Conservation (phyloP, 2,113 vertebrate genomes). For the Pungitius pungitius region DNA sequence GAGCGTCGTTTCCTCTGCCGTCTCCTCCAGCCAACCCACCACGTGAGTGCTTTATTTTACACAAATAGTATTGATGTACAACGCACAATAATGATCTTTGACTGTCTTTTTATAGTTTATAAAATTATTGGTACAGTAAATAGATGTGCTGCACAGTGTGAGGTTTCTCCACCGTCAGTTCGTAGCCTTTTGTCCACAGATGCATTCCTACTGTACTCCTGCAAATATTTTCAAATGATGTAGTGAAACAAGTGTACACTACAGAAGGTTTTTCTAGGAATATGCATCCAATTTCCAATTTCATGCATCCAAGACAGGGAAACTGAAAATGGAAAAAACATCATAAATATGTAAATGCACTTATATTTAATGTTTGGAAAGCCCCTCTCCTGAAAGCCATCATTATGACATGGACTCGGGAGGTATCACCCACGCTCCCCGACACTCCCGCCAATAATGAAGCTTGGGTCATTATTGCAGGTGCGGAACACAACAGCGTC, state of each 20-base stretch:
- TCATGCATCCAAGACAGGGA: not conserved
- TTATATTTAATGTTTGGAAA: not conserved
- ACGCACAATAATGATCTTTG: constrained; percentile 7
- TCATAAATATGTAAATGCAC: not conserved
- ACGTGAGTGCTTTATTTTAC: constrained; percentile 59
- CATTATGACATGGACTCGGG: not conserved
- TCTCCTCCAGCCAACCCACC: constrained; percentile 7
- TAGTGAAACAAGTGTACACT: constrained; percentile 11
- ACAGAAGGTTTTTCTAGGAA: not conserved
- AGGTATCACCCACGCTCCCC: constrained; percentile 13
- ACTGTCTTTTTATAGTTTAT: not conserved
- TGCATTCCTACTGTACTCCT: not conserved
- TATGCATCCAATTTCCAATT: constrained; percentile 24
- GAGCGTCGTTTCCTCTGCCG: constrained; percentile 22
- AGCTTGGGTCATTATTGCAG: constrained; percentile 42
- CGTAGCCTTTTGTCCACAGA: constrained; percentile 6
- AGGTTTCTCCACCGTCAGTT: constrained; percentile 1
- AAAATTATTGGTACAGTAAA: not conserved
- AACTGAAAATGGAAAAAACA: not conserved
- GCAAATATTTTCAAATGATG: constrained; percentile 15
- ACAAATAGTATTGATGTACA: constrained; percentile 4
- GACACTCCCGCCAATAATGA: constrained; percentile 39
- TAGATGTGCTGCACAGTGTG: no score
- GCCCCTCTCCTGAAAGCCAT: not conserved
- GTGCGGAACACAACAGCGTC: constrained; percentile 12